Conservation (phyloP, 1,140 invertebrate species). For the Paralvinella palmiformis region DNA sequence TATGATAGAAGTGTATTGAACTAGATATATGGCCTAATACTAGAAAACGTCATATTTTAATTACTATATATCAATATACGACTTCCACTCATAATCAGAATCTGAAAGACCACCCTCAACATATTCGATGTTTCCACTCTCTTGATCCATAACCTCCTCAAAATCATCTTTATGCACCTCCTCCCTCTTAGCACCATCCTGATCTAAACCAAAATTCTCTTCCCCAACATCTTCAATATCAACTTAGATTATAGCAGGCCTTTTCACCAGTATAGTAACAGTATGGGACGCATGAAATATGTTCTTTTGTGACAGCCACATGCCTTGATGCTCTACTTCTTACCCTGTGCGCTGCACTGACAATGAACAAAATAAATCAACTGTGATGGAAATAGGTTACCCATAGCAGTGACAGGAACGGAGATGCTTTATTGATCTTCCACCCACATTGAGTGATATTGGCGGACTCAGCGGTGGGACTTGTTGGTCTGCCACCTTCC, state of each 20-base stretch:
- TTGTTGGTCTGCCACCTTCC: not conserved
- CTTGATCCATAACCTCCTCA: not conserved
- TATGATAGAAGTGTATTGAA: too few species aligned
- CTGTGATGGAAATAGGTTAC: not conserved
- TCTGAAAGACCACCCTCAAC: not conserved
- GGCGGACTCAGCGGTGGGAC: not conserved
- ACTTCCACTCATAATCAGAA: not conserved
- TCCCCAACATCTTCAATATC: not conserved
- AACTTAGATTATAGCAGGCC: not conserved
- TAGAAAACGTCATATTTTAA: too few species aligned
- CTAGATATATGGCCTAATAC: too few species aligned
- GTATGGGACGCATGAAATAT: not conserved
- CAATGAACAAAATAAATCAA: slow-evolving; percentile 4
- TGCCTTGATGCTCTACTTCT: not conserved
- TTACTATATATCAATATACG: not conserved
- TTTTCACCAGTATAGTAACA: not conserved
- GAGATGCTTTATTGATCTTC: slow-evolving; percentile 2
- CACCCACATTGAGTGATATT: slow-evolving; percentile 3
- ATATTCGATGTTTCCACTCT: not conserved
- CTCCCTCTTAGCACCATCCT: not conserved
- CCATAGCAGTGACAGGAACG: not conserved
- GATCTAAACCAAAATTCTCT: too few species aligned
- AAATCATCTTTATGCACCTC: not conserved
- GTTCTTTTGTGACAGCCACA: slow-evolving; percentile 8
- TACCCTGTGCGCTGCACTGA: not conserved